Evolutionary conservation across 2,888 invertebrate species (phyloP).

Genomic region (Desoria tigrina): DNA sequence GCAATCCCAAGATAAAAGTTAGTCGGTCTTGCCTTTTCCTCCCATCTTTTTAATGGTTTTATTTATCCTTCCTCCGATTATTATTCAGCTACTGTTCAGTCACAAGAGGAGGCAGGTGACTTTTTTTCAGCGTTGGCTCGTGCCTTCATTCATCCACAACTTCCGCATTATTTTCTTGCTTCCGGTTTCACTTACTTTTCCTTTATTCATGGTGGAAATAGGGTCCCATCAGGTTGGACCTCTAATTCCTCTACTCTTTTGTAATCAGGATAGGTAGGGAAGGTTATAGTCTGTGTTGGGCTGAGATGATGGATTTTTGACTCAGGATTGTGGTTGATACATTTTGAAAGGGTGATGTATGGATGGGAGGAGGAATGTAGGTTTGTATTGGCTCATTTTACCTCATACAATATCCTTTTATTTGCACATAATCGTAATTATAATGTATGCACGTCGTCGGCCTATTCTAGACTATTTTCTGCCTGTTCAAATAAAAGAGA

Average conservation of each 20-base stretch:
- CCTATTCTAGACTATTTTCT: background rate
- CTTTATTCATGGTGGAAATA: slow-evolving; percentile 6
- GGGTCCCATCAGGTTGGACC: background rate
- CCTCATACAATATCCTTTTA: slow-evolving; percentile 13
- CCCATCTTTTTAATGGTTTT: background rate
- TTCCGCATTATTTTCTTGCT: slow-evolving; percentile 32
- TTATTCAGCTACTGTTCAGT: background rate
- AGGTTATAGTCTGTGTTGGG: too few species aligned
- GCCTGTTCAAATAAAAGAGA: too few species aligned
- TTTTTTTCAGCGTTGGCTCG: slow-evolving; percentile 25
- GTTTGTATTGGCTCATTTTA: background rate
- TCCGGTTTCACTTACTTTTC: slow-evolving; percentile 24
- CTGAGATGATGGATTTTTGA: too few species aligned
- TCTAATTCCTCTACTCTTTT: slow-evolving; percentile 4
- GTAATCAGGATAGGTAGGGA: background rate
- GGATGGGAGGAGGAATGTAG: slow-evolving; percentile 8
- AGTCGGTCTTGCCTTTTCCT: background rate
- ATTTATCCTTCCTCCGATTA: background rate
- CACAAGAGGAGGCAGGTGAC: background rate
- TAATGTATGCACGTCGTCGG: background rate
- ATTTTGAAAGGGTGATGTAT: too few species aligned
- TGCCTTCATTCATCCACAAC: slow-evolving; percentile 37
- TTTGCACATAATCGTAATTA: background rate
- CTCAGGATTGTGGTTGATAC: too few species aligned
- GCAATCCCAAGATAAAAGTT: too few species aligned